A percentile compares a stretch with the other conserved stretches of the same genome.
Conservation (phyloP, 2,888 invertebrate genomes). For the Synergus japonicus region DNA sequence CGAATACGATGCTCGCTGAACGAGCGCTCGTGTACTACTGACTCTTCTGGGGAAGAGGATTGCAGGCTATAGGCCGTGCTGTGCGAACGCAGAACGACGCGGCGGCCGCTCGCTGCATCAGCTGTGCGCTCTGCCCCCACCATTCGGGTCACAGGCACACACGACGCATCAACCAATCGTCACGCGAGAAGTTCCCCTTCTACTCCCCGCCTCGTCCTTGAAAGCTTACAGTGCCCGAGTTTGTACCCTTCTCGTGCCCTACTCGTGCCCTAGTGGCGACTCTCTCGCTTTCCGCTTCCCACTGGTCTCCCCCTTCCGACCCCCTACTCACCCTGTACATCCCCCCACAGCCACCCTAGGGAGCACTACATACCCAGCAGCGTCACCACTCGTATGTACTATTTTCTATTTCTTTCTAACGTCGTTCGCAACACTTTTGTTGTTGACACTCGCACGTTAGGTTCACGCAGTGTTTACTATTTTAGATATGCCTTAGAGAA, state of each 20-base stretch:
- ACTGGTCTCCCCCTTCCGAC: slow-evolving; percentile 22
- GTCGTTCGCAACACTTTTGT: slow-evolving; percentile 20
- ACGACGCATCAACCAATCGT: slow-evolving; percentile 69
- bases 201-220: slow-evolving; percentile 39
- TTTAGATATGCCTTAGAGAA: neutral
- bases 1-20: slow-evolving; percentile 72
- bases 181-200: slow-evolving; percentile 33
- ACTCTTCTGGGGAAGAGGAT: slow-evolving; percentile 68
- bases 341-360: slow-evolving; percentile 12
- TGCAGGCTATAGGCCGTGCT: slow-evolving; percentile 79
- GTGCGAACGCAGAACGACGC: slow-evolving; percentile 62
- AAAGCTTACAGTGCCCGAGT: slow-evolving; percentile 40
- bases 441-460: neutral
- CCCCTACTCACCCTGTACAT: neutral
- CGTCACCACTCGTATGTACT: slow-evolving; percentile 29
- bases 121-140: slow-evolving; percentile 80
- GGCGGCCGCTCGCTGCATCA: slow-evolving; percentile 76
- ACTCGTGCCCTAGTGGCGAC: slow-evolving; percentile 35
- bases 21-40: slow-evolving; percentile 78
- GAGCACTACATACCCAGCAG: slow-evolving; percentile 10
- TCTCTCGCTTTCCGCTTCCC: slow-evolving; percentile 4
- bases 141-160: slow-evolving; percentile 70
- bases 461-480: slow-evolving; percentile 34
- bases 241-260: slow-evolving; percentile 34
- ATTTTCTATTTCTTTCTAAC: slow-evolving; percentile 40